Evolutionary conservation across 2,888 invertebrate species (phyloP), one percentile per base, ranked within the genome.

Genomic region (Stictocephala bisonia): DNA sequence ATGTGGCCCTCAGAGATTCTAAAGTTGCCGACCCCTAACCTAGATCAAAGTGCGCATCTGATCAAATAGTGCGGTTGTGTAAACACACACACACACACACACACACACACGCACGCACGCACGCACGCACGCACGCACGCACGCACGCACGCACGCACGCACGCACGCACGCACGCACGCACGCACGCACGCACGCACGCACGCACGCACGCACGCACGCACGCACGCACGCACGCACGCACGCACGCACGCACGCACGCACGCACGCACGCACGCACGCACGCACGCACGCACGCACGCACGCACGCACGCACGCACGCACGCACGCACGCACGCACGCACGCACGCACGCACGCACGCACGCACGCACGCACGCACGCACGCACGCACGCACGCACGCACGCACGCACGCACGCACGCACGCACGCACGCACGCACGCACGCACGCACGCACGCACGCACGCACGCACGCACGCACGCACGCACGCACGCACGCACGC

Each of bases 51-150:
- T n/a, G n/a, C n/a, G n/a, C n/a, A n/a, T n/a, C n/a, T n/a, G n/a
- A n/a, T n/a, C n/a, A n/a, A n/a, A n/a, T n/a, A n/a, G n/a, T n/a
- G n/a, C n/a, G n/a, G n/a, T n/a, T n/a, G n/a, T n/a, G n/a, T n/a
- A n/a, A n/a, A n/a, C 58, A 58, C 58, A 29, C 58, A 58, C 58
- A 29, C 66, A 66, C 66, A 29, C 58, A 58, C 58, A 29, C 58
- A 58, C 58, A 29, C 58, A 58, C 58, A 29, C 58, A 58, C 58
- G 58, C 58, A 58, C 58, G 58, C 58, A 58, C 58, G 58, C 58
- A 58, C 58, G 58, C 58, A 58, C 58, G 58, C 58, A 58, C 58
- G 58, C 58, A 58, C 58, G 58, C 58, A 58, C 58, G 58, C 58
- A 58, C 58, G 58, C 58, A 58, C 58, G 58, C 58, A 58, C 58